These are phyloP conservation scores for Ctena decussata DNA, from an alignment of 2,888 invertebrate genomes.

Conservation along the genomic window DNA sequence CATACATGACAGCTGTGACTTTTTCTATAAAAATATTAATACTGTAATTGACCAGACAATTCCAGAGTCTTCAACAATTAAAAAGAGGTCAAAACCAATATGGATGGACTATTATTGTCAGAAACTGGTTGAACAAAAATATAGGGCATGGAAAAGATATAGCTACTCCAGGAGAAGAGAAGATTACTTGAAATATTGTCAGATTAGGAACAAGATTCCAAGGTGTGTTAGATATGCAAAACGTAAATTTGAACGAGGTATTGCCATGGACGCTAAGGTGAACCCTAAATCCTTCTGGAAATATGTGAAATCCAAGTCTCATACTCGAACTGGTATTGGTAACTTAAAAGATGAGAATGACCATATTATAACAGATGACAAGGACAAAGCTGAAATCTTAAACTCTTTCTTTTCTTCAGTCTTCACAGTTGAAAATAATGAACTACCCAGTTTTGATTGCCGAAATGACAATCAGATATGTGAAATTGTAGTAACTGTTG, in stretches of 20 bases:
- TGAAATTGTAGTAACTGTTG: too few relatives aligned
- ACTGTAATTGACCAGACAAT: neutral
- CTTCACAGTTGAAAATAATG: too few relatives aligned
- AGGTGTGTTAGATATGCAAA: neutral
- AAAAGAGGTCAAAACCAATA: neutral
- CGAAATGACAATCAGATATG: too few relatives aligned
- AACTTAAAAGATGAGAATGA: neutral
- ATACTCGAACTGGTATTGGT: neutral
- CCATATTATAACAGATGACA: neutral
- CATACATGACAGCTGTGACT: neutral
- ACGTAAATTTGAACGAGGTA: neutral
- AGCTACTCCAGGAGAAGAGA: neutral
- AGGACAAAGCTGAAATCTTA: neutral
- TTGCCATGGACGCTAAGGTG: neutral
- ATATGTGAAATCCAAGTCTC: neutral
- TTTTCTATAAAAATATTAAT: neutral
- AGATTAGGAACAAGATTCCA: neutral
- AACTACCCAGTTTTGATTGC: too few relatives aligned
- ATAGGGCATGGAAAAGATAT: conserved; percentile 2
- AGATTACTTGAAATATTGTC: neutral
- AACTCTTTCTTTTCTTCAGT: too few relatives aligned
- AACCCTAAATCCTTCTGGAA: conserved; percentile 9
- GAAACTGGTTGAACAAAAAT: neutral
- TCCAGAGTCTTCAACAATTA: neutral
- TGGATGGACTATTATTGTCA: conserved; percentile 3